These are phyloP conservation scores for Catalaphyllia jardinei DNA, from an alignment of 64 coral and sea anemone genomes.

Conservation along the genomic window DNA sequence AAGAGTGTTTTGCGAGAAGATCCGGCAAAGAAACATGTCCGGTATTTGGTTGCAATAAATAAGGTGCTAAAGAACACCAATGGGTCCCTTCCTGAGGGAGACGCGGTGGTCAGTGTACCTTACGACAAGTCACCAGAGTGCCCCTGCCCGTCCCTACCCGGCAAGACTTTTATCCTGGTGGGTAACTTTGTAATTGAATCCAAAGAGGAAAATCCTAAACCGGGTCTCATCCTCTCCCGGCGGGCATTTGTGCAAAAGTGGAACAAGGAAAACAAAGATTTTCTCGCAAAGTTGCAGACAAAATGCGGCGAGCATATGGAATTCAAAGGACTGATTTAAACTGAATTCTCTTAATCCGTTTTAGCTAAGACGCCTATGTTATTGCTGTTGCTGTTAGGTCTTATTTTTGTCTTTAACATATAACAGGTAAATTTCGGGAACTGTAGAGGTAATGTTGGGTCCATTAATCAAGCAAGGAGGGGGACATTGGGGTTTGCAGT, in stretches of 20 bases:
- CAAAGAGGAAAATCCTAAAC: neutral
- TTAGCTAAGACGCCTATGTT: neutral
- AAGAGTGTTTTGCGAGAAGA: slow-evolving; percentile 17
- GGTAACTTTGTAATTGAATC: slow-evolving; percentile 20
- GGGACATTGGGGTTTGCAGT: no score
- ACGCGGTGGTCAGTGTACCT: slow-evolving; percentile 38
- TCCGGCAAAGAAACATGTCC: slow-evolving; percentile 12
- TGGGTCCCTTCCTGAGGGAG: slow-evolving; percentile 9
- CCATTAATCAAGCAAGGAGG: no score
- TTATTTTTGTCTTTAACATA: no score
- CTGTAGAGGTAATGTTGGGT: no score
- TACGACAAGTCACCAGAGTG: slow-evolving; percentile 28
- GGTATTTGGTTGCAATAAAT: slow-evolving; percentile 38
- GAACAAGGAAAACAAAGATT: slow-evolving; percentile 6
- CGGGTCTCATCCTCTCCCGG: slow-evolving; percentile 21
- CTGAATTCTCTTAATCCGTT: neutral
- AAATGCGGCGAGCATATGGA: slow-evolving; percentile 12
- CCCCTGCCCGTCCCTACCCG: slow-evolving; percentile 41
- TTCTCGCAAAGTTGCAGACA: neutral
- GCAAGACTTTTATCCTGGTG: slow-evolving; percentile 54
- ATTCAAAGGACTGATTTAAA: neutral
- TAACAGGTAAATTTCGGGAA: no score
- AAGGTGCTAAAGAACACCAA: slow-evolving; percentile 47
- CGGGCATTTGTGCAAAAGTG: slow-evolving; percentile 37
- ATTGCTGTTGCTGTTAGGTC: neutral